Conservation (phyloP, 2,888 invertebrate species). For the Alviniconcha strummeri region DNA sequence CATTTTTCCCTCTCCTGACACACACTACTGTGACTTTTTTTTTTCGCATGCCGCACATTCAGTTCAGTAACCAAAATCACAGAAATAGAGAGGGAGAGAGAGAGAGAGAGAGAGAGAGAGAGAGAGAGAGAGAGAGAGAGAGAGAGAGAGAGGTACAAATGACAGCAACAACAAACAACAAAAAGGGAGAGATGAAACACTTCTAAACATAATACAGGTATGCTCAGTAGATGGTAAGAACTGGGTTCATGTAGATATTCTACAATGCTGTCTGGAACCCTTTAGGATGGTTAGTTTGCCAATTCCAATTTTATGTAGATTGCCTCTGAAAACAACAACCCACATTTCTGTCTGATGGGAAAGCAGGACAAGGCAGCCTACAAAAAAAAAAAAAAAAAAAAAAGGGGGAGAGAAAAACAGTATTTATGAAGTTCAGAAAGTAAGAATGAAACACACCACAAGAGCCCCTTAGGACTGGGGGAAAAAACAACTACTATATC, state of each 20-base stretch:
- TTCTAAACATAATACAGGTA: background rate
- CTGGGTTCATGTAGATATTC: background rate
- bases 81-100: conserved; percentile 6
- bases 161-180: background rate
- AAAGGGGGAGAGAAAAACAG: too few species aligned
- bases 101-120: conserved; percentile 2
- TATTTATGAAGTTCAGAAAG: too few species aligned
- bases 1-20: background rate
- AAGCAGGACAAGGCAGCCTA: too few species aligned
- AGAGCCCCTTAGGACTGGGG: too few species aligned
- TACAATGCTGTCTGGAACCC: background rate
- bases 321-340: too few species aligned
- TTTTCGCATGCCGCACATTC: background rate
- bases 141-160: background rate
- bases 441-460: too few species aligned
- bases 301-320: too few species aligned
- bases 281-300: too few species aligned
- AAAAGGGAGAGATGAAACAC: background rate
- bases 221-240: background rate
- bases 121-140: background rate
- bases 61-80: background rate
- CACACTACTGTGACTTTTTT: background rate
- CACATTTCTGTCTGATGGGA: too few species aligned
- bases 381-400: too few species aligned
- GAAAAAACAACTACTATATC: too few species aligned